Evolutionary conservation across 2,113 vertebrate genomes (phyloP), one percentile per base, ranked within the genome.

Genomic region (Perca flavescens): DNA sequence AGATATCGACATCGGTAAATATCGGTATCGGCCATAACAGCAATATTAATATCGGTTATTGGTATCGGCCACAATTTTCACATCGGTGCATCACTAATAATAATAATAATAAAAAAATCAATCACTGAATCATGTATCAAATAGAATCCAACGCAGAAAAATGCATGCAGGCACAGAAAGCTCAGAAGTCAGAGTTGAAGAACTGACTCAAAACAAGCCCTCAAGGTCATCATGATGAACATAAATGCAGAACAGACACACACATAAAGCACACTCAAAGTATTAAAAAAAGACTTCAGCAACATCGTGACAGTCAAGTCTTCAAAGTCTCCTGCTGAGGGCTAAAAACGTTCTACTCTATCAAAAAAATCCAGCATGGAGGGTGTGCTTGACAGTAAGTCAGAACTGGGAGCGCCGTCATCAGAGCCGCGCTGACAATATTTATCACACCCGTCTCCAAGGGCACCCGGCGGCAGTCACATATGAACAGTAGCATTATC

Each of bases 361-460:
- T 63, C 56, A 43, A 25, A 71, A 21, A 60, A 57, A 43, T 47
- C 54, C 79, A 77, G 79, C 70, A 28, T 53, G 53, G 63, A 77
- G 54, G 25, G 63, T 8, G 77, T 36, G 77, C 56, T 64, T 64
- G 58, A 64, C 82, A 83, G 71, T 74, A 64, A 58, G 74, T 54
- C 87, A 21, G 63, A 52, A 72, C 85, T 83, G 1, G 31, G 52
- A 69, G 84, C 74, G 10, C 34, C 25, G 25, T 64, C 78, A 86
- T 75, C 72, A 71, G 17, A 76, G 80, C 76, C 11, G 12, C 16
- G 15, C 54, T 46, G 68, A 80, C 74, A 62, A 66, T 77, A 86
- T 91, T 83, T 82, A 86, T 90, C 89, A 88, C 74, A 62, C 14
- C 19, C 25, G 0, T 58, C 82, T 82, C 58, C 9, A 53, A 89